A percentile compares a stretch with the other conserved stretches of the same genome.
Evolutionary conservation across 2,113 vertebrate genomes (phyloP).

Genomic region (Coreoperca whiteheadi): DNA sequence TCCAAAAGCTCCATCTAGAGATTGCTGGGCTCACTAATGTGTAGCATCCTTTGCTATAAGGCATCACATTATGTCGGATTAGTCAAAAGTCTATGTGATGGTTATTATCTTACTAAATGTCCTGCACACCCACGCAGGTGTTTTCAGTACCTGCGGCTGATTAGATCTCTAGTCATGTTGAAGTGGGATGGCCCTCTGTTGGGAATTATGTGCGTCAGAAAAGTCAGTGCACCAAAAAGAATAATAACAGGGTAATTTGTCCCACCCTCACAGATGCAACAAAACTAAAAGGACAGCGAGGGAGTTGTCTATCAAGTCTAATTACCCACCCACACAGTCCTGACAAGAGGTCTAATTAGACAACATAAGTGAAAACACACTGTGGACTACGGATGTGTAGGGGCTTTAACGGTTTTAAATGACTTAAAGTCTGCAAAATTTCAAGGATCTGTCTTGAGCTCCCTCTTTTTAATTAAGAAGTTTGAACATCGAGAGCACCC

Average conservation of each 20-base stretch:
- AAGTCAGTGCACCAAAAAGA: not conserved
- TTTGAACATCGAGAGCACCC: conserved; percentile 21
- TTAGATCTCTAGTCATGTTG: not conserved
- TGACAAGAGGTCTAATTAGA: not conserved
- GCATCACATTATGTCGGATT: no score
- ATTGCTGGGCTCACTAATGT: no score
- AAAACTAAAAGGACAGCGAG: not conserved
- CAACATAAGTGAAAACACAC: not conserved
- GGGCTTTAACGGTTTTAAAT: not conserved
- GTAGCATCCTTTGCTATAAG: no score
- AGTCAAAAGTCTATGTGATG: not conserved
- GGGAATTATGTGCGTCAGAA: not conserved
- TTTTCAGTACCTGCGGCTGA: not conserved
- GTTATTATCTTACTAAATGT: not conserved
- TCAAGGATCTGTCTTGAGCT: not conserved
- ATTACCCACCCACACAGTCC: not conserved
- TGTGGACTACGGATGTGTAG: conserved; percentile 12
- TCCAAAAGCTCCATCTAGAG: no score
- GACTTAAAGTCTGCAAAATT: conserved; percentile 29
- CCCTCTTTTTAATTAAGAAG: conserved; percentile 24
- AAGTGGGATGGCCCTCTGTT: not conserved
- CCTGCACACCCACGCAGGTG: not conserved
- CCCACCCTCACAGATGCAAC: not conserved
- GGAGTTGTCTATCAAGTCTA: not conserved
- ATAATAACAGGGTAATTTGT: not conserved